These are phyloP conservation scores for Triplophysa tibetana DNA, from an alignment of 2,113 vertebrate genomes.

Conservation along the genomic window DNA sequence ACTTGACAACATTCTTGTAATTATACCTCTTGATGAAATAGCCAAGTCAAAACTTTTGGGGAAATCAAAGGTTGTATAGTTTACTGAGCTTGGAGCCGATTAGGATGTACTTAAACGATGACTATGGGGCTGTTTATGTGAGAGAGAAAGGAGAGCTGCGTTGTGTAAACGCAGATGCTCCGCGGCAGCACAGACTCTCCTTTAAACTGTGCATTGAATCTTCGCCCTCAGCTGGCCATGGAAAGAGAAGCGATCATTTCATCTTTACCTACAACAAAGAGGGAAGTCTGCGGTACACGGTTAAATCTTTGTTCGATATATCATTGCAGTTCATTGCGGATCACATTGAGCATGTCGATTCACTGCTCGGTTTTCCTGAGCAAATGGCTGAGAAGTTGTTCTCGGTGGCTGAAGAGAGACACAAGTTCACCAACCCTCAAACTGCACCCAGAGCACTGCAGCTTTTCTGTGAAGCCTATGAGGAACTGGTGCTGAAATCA, in stretches of 20 bases:
- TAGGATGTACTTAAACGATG: neutral
- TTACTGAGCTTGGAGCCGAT: neutral
- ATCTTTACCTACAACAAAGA: slow-evolving; percentile 90
- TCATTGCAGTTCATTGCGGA: slow-evolving; percentile 87
- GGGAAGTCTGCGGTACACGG: slow-evolving; percentile 88
- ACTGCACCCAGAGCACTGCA: slow-evolving; percentile 82
- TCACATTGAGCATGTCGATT: slow-evolving; percentile 91
- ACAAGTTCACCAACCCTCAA: slow-evolving; percentile 83
- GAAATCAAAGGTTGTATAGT: neutral
- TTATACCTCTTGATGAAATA: neutral
- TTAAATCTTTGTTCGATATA: slow-evolving; percentile 89
- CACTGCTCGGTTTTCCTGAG: slow-evolving; percentile 91
- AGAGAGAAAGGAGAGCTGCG: slow-evolving; percentile 85
- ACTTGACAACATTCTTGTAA: neutral
- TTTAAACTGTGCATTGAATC: slow-evolving; percentile 78
- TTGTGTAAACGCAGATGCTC: slow-evolving; percentile 67
- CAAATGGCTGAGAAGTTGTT: slow-evolving; percentile 93
- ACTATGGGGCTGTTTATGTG: slow-evolving; percentile 78
- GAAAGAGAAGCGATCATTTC: slow-evolving; percentile 84
- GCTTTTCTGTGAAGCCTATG: slow-evolving; percentile 90
- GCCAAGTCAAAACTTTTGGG: neutral
- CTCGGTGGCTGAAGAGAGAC: slow-evolving; percentile 85
- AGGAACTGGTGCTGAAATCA: slow-evolving; percentile 84
- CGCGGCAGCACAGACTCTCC: slow-evolving; percentile 73
- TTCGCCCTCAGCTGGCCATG: slow-evolving; percentile 69